phyloP scores from a whole-genome alignment of 2,888 invertebrate genomes.

The Melanostoma scalare region DNA sequence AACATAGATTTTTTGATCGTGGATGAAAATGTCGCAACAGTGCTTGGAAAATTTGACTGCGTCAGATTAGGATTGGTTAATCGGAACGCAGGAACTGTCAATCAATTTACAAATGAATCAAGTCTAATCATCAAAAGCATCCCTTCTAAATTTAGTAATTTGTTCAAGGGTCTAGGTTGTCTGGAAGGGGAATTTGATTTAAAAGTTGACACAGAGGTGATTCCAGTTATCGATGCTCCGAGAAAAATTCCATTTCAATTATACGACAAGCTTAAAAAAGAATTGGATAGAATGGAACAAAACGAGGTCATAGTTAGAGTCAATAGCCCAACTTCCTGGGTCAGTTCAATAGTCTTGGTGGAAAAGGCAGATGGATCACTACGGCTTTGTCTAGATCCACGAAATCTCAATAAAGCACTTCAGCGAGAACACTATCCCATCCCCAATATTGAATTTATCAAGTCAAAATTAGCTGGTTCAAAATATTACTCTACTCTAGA shows the following conservation, averaged over 20 bases:
- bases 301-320: slow-evolving; percentile 12
- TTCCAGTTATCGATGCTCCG: slow-evolving; percentile 27
- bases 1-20: too few relatives aligned
- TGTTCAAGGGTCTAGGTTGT: slow-evolving; percentile 21
- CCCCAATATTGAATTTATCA: slow-evolving; percentile 15
- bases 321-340: slow-evolving; percentile 9
- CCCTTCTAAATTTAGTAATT: neutral
- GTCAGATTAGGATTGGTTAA: neutral
- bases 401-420: slow-evolving; percentile 33
- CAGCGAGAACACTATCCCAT: slow-evolving; percentile 6
- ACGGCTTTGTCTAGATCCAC: slow-evolving; percentile 29
- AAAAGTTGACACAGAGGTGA: neutral
- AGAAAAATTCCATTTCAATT: slow-evolving; percentile 25
- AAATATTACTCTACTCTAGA: slow-evolving; percentile 39
- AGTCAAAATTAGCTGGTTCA: too few relatives aligned
- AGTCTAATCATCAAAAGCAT: neutral
- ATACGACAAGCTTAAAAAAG: slow-evolving; percentile 13
- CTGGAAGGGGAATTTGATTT: neutral
- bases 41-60: too few relatives aligned
- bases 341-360: slow-evolving; percentile 29
- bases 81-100: neutral
- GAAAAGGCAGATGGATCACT: slow-evolving; percentile 20
- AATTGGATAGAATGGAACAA: slow-evolving; percentile 27
- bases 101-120: neutral
- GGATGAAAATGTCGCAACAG: too few relatives aligned